Conservation (phyloP, 35 echinoderm and acorn worm genomes). For the Heliocidaris erythrogramma region DNA sequence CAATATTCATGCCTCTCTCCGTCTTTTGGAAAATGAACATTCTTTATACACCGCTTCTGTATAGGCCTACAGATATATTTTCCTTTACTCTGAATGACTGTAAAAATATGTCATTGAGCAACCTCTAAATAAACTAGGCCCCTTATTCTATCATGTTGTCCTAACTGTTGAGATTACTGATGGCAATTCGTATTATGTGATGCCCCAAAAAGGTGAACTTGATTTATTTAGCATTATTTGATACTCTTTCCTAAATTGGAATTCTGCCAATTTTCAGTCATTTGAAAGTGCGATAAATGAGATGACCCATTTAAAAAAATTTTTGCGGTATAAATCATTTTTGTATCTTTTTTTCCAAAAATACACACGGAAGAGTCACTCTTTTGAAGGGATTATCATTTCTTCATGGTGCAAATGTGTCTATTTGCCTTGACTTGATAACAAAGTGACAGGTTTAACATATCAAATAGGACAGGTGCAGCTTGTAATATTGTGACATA, state of each 20-base stretch:
- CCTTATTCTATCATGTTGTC: not conserved
- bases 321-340: not conserved
- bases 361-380: not conserved
- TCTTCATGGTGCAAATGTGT: not conserved
- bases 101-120: not conserved
- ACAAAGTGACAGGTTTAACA: not conserved
- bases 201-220: not conserved
- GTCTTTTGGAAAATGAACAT: no score
- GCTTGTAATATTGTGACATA: not conserved
- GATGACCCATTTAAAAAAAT: not conserved
- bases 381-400: not conserved
- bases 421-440: not conserved
- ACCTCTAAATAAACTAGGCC: not conserved
- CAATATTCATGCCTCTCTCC: no score
- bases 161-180: not conserved
- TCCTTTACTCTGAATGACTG: not conserved
- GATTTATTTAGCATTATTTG: constrained; percentile 2
- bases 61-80: no score
- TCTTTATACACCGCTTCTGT: no score
- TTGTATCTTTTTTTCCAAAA: not conserved
- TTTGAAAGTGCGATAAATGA: not conserved
- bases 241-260: not conserved
- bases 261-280: not conserved
- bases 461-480: not conserved
- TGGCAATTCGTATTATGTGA: not conserved